A percentile compares a stretch with the other conserved stretches of the same genome.
phyloP scores from a whole-genome alignment of 2,113 vertebrate species.

The Colius striatus region DNA sequence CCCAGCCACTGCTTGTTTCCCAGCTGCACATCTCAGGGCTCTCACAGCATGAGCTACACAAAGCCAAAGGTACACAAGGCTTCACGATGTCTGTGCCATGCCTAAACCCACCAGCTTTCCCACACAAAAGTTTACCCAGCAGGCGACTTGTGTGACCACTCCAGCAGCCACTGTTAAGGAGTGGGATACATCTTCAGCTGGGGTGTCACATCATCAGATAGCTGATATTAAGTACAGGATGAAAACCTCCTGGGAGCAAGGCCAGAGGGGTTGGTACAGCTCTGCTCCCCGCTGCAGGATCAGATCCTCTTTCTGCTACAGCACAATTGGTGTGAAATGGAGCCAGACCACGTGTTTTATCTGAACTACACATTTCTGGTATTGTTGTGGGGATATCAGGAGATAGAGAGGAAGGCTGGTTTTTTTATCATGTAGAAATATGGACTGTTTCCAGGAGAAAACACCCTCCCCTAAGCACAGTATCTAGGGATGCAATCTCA shows the following conservation, averaged over 20 bases:
- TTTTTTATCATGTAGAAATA: background rate
- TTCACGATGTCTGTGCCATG: background rate
- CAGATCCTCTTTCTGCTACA: background rate
- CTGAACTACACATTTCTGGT: background rate
- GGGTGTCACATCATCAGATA: background rate
- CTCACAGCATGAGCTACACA: accelerated
- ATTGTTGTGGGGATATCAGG: background rate
- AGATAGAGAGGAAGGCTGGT: background rate
- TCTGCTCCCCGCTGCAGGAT: background rate
- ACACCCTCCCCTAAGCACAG: background rate
- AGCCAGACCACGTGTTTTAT: background rate
- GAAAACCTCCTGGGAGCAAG: background rate
- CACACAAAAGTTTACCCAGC: background rate
- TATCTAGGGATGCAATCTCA: background rate
- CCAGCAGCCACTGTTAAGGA: background rate
- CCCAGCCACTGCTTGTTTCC: background rate
- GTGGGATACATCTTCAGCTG: background rate
- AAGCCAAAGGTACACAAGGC: accelerated
- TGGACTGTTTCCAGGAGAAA: background rate
- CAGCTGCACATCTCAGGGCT: background rate
- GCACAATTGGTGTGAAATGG: background rate
- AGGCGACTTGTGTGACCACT: accelerated
- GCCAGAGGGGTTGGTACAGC: background rate
- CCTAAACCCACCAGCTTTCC: background rate
- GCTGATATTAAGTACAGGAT: accelerated